These are phyloP conservation scores for Miichthys miiuy DNA, from an alignment of 2,797 vertebrate genomes.

Conservation along the genomic window DNA sequence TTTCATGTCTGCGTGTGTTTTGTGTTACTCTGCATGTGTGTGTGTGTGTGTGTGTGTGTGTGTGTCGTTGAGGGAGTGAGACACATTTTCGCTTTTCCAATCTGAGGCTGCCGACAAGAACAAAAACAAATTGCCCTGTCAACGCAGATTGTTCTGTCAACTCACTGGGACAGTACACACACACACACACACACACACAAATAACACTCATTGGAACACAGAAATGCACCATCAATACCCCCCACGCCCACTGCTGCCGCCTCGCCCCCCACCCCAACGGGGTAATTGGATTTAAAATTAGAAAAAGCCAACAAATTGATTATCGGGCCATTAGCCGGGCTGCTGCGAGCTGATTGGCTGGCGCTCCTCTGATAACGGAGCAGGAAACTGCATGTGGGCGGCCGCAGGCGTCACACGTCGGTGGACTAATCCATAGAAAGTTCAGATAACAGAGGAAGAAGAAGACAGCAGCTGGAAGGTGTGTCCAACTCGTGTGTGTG, in stretches of 20 bases:
- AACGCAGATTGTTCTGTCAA: slow-evolving; percentile 66
- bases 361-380: slow-evolving; percentile 15
- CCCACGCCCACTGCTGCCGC: neutral
- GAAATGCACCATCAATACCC: slow-evolving; percentile 43
- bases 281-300: slow-evolving; percentile 80
- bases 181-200: slow-evolving; percentile 21
- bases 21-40: slow-evolving; percentile 6
- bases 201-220: too few species aligned
- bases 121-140: slow-evolving; percentile 71
- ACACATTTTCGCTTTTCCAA: slow-evolving; percentile 54
- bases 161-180: slow-evolving; percentile 29
- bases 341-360: slow-evolving; percentile 62
- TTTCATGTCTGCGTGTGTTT: neutral
- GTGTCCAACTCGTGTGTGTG: neutral
- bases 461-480: neutral
- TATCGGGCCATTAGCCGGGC: slow-evolving; percentile 59
- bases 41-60: neutral
- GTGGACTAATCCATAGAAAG: slow-evolving; percentile 29
- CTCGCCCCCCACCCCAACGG: neutral
- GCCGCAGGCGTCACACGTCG: slow-evolving; percentile 12
- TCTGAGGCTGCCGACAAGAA: slow-evolving; percentile 45
- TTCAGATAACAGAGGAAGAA: slow-evolving; percentile 18
- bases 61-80: neutral
- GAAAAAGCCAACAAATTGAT: slow-evolving; percentile 74
- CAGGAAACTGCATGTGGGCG: slow-evolving; percentile 11